phyloP scores from a whole-genome alignment of 2,888 invertebrate species.

The Buathra laborator region DNA sequence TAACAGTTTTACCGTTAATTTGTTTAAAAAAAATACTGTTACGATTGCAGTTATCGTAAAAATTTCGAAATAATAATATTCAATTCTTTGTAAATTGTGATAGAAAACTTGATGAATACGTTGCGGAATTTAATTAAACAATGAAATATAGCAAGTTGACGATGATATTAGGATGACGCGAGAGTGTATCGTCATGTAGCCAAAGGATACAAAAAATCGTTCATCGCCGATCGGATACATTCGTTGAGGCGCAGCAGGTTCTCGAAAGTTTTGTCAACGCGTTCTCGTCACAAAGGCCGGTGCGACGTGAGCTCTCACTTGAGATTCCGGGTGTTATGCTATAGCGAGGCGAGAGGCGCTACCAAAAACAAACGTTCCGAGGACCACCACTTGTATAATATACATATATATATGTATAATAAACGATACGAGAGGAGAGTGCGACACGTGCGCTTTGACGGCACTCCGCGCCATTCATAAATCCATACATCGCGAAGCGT shows the following conservation, averaged over 20 bases:
- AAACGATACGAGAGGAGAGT: conserved; percentile 49
- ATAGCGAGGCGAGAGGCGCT: conserved; percentile 23
- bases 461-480: conserved; percentile 52
- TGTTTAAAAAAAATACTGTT: background rate
- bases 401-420: conserved; percentile 45
- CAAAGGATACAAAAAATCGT: conserved; percentile 10
- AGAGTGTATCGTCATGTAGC: background rate
- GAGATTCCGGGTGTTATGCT: conserved; percentile 49
- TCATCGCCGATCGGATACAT: conserved; percentile 8
- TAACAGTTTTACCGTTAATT: too few species aligned
- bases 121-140: background rate
- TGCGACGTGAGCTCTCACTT: conserved; percentile 14
- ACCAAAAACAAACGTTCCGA: conserved; percentile 63
- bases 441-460: conserved; percentile 49
- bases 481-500: conserved; percentile 12
- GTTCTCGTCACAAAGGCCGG: conserved; percentile 27
- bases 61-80: too few species aligned
- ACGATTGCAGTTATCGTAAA: background rate
- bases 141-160: conserved; percentile 2
- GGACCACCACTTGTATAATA: conserved; percentile 57
- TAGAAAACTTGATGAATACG: too few species aligned
- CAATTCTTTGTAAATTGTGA: too few species aligned
- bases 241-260: conserved; percentile 33
- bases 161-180: background rate
- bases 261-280: conserved; percentile 49